Base-by-base conservation (phyloP, 2,888 invertebrate species). In the Timema podura region DNA sequence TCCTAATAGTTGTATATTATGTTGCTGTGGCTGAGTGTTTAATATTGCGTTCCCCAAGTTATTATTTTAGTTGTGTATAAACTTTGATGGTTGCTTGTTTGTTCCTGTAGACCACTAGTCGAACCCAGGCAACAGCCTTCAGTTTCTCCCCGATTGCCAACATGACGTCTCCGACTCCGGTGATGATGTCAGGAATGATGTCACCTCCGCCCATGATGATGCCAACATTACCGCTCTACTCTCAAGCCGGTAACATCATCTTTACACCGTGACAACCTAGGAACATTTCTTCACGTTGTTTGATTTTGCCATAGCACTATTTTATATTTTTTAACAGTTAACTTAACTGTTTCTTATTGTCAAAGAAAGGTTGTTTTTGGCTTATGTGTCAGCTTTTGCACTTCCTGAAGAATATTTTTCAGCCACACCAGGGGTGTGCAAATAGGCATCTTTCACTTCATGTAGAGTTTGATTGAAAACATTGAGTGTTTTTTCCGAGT, bases 171-270 rank as follows among this genome's bases (percentile, higher is more conserved):
- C 79, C 79, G 5, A 77, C 79, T 9, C 77, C 80, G 11, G 77
- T 79, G 9, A 71, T 75, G 68, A 76, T 79, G 74, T 76, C 79
- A n/a, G 79, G 79, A 2, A 74, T 79, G 70, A 77, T 80, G 76
- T 79, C 80, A 1, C 79, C 79, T 5, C 77, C 80, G 6, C 76
- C 78, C 6, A 75, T 78, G 67, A 77, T 79, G 70, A 75, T 76
- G 76, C 78, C 81, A 5, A 75, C 78, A 6, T 78, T 82, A 70
- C 81, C 81, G 13, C 75, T 81, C 49, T 81, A 79, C 75, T 78
- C 78, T 47, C 76, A 80, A 61, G 76, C 79, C 69, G 80, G 81
- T 80, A 74, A 74, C 30, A 30, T 30, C 3, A 30, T 30, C 30
- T 30, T 30, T 30, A 30, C 30, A 30, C 30, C 30, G 30, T 30